Percentiles rank a stretch among this genome's conserved stretches.
phyloP scores from a whole-genome alignment of 2,888 invertebrate species.

The Nezara viridula region DNA sequence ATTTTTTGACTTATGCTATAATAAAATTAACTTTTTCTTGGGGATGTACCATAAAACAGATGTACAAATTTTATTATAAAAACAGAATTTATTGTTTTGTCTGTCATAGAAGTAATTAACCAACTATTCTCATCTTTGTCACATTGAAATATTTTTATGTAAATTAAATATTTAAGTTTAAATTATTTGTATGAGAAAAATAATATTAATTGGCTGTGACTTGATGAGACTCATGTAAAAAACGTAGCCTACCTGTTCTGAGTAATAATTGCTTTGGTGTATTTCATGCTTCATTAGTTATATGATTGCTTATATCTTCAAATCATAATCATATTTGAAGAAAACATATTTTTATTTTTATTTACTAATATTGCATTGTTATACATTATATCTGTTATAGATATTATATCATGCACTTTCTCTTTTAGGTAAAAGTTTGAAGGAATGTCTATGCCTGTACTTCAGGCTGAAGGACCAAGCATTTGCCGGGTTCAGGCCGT shows the following conservation, averaged over 20 bases:
- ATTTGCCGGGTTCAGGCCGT: slow-evolving; percentile 93
- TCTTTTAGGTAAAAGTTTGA: slow-evolving; percentile 83
- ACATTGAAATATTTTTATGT: too few relatives aligned
- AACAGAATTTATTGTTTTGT: too few relatives aligned
- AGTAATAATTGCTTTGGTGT: background rate
- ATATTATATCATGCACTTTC: background rate
- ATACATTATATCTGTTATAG: background rate
- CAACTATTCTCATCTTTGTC: too few relatives aligned
- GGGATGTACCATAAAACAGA: too few relatives aligned
- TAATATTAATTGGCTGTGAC: background rate
- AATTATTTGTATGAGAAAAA: background rate
- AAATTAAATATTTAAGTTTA: background rate
- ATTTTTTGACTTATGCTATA: too few relatives aligned
- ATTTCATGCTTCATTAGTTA: background rate
- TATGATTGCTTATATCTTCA: background rate
- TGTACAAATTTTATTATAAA: too few relatives aligned
- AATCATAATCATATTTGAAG: background rate
- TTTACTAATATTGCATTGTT: too few relatives aligned
- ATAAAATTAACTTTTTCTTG: too few relatives aligned
- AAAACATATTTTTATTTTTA: background rate
- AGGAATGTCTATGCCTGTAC: slow-evolving; percentile 91
- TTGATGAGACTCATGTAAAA: too few relatives aligned
- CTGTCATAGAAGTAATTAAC: too few relatives aligned
- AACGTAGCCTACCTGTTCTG: too few relatives aligned
- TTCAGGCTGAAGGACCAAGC: slow-evolving; percentile 94